A percentile compares a stretch with the other conserved stretches of the same genome.
Conservation (phyloP, 2,113 vertebrate species). For the Chinchilla lanigera region DNA sequence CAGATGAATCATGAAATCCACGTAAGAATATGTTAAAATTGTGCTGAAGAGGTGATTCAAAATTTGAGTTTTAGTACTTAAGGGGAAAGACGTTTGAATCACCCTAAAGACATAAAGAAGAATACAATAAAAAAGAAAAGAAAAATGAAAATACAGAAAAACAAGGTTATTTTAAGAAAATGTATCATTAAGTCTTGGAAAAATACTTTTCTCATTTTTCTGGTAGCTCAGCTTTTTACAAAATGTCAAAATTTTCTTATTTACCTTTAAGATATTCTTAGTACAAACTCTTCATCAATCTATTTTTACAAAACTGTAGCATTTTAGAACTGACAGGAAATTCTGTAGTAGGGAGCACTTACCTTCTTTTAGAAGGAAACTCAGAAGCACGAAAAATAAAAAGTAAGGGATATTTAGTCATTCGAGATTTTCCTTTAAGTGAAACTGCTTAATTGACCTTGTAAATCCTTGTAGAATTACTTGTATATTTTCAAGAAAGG, state of each 20-base stretch:
- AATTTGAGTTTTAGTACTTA: constrained; percentile 61
- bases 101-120: constrained; percentile 42
- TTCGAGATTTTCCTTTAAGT: constrained; percentile 42
- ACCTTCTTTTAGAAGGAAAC: constrained; percentile 30
- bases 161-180: constrained; percentile 69
- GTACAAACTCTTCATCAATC: neutral
- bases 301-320: constrained; percentile 32
- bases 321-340: neutral
- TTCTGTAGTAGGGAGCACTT: neutral
- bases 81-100: constrained; percentile 18
- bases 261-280: constrained; percentile 57
- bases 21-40: constrained; percentile 56
- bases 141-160: constrained; percentile 11
- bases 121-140: neutral
- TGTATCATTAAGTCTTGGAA: constrained; percentile 34
- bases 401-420: neutral
- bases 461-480: constrained; percentile 14
- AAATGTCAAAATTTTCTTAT: constrained; percentile 52
- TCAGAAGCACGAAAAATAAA: constrained; percentile 51
- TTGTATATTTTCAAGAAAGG: constrained; percentile 54
- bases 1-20: constrained; percentile 64
- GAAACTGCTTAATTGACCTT: constrained; percentile 15
- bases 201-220: constrained; percentile 55
- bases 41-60: constrained; percentile 31
- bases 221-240: constrained; percentile 31